phyloP scores from a whole-genome alignment of 2,888 invertebrate genomes.

The Scaptomyza tumidula region DNA sequence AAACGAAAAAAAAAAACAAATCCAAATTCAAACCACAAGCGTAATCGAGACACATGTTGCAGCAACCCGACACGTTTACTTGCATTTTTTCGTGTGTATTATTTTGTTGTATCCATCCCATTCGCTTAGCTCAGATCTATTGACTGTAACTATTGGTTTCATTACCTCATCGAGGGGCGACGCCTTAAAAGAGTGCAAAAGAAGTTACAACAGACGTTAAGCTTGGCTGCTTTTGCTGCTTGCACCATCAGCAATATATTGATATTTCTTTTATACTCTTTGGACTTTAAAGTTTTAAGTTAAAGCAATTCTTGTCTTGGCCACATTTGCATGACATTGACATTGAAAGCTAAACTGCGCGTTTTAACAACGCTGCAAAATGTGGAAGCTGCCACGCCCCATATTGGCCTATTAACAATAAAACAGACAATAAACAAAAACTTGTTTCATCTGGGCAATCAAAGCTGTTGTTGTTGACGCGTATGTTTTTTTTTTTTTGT shows the following conservation, averaged over 20 bases:
- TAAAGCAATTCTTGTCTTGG: conserved; percentile 3
- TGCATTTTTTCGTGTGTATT: conserved; percentile 49
- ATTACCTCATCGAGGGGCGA: conserved; percentile 71
- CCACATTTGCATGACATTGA: conserved; percentile 65
- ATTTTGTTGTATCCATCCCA: conserved; percentile 3
- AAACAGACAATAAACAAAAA: conserved; percentile 21
- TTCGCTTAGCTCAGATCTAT: conserved; percentile 9
- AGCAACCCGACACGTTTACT: conserved; percentile 69
- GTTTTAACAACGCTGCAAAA: conserved; percentile 42
- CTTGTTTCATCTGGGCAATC: conserved; percentile 56
- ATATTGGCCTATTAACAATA: conserved; percentile 27
- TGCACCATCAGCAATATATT: conserved; percentile 3
- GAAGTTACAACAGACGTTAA: conserved; percentile 64
- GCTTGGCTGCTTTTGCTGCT: conserved; percentile 27
- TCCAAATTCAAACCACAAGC: conserved; percentile 61
- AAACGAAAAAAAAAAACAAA: conserved; percentile 32
- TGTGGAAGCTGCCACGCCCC: conserved; percentile 34
- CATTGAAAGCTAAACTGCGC: conserved; percentile 61
- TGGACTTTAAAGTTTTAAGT: conserved; percentile 5
- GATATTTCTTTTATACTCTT: neutral
- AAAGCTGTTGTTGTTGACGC: conserved; percentile 40
- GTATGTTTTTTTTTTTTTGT: conserved; percentile 50
- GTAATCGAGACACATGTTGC: conserved; percentile 50
- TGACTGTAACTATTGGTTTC: conserved; percentile 43
- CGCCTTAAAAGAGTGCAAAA: conserved; percentile 66